phyloP scores from a whole-genome alignment of 2,113 vertebrate genomes.

The Arizona elegans region DNA sequence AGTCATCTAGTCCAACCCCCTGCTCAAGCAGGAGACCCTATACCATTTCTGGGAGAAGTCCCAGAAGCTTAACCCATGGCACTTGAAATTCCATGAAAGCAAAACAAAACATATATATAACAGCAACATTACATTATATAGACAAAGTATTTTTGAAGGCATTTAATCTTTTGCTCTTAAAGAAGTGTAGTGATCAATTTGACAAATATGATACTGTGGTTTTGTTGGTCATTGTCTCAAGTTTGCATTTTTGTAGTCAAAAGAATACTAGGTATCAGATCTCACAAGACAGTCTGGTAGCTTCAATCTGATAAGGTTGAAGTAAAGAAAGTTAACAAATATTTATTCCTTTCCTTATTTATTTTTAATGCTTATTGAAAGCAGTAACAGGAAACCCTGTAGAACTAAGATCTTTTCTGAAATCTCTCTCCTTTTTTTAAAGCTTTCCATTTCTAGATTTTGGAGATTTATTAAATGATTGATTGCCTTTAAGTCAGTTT shows the following conservation, averaged over 20 bases:
- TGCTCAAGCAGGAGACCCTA: background rate
- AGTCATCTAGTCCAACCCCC: background rate
- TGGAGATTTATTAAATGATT: background rate
- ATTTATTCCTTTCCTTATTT: background rate
- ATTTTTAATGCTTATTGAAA: background rate
- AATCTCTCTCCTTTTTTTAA: background rate
- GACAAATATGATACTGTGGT: background rate
- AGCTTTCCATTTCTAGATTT: background rate
- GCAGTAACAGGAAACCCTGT: background rate
- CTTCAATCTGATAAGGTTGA: background rate
- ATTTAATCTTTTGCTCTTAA: background rate
- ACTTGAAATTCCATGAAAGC: background rate
- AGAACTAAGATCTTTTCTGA: background rate
- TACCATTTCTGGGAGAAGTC: background rate
- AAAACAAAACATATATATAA: background rate
- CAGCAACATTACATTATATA: background rate
- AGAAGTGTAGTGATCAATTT: background rate
- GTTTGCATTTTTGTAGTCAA: background rate
- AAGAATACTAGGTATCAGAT: background rate
- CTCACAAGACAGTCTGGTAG: background rate
- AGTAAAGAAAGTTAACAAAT: background rate
- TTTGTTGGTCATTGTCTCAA: background rate
- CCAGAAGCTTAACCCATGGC: background rate
- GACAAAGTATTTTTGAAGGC: background rate
- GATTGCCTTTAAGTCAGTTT: background rate